phyloP scores from a whole-genome alignment of 2,888 invertebrate genomes.

The Agrotis segetum region DNA sequence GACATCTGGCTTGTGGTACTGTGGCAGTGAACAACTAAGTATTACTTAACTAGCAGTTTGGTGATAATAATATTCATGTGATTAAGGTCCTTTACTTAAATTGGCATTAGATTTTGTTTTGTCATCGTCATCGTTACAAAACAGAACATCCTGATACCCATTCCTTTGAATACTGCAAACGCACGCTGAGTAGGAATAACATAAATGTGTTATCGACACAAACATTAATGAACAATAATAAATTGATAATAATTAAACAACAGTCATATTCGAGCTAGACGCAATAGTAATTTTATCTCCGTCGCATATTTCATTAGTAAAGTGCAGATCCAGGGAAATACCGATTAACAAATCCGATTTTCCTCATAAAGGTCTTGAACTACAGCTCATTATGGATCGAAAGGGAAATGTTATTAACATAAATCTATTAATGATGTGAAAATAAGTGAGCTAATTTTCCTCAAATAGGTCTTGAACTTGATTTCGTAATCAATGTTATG shows the following conservation, averaged over 20 bases:
- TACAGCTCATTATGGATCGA: slow-evolving; percentile 1
- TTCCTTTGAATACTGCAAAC: neutral
- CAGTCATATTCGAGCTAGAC: neutral
- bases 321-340: slow-evolving; percentile 24
- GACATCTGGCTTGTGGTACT: slow-evolving; percentile 17
- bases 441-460: too few relatives aligned
- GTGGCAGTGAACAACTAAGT: too few relatives aligned
- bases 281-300: neutral
- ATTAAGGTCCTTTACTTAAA: neutral
- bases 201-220: neutral
- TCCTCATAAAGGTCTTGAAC: slow-evolving; percentile 35
- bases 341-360: slow-evolving; percentile 23
- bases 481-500: slow-evolving; percentile 1
- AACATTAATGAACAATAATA: slow-evolving; percentile 2
- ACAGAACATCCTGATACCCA: neutral
- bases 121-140: slow-evolving; percentile 18
- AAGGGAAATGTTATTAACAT: slow-evolving; percentile 24
- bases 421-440: slow-evolving; percentile 10
- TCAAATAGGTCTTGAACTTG: too few relatives aligned
- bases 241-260: slow-evolving; percentile 1
- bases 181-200: neutral
- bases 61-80: neutral
- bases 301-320: neutral
- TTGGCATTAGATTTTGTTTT: neutral
- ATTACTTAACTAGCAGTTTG: too few relatives aligned